Conservation (phyloP, 2,113 vertebrate genomes). For the Lampris megalopsis region DNA sequence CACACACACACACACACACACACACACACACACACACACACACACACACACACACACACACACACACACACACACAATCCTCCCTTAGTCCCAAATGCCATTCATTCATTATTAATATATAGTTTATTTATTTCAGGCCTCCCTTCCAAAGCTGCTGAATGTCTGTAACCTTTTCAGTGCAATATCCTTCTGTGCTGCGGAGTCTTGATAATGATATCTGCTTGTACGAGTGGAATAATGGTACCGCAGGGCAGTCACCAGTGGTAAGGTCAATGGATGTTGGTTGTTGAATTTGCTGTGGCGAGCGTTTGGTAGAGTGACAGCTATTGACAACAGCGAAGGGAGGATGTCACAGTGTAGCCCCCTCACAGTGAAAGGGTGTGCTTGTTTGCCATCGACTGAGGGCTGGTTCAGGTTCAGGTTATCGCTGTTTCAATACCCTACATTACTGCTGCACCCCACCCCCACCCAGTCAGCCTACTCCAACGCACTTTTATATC, state of each 20-base stretch:
- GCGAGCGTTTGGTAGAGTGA: constrained; percentile 73
- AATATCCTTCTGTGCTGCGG: constrained; percentile 57
- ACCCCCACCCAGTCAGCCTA: constrained; percentile 21
- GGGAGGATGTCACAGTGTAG: constrained; percentile 32
- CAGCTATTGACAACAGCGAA: constrained; percentile 70
- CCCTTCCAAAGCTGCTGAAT: constrained; percentile 38
- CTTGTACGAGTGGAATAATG: background rate
- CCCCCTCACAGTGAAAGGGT: constrained; percentile 49
- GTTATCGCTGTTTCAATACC: constrained; percentile 74
- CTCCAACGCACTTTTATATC: constrained; percentile 56
- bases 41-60: constrained; percentile 35
- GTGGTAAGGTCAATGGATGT: constrained; percentile 70
- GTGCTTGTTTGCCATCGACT: constrained; percentile 69
- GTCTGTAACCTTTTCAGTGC: constrained; percentile 69
- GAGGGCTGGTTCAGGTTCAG: constrained; percentile 68
- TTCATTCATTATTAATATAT: constrained; percentile 80
- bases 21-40: constrained; percentile 24
- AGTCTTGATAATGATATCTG: constrained; percentile 66
- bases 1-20: constrained; percentile 7
- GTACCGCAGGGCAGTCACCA: constrained; percentile 52
- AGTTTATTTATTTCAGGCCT: constrained; percentile 70
- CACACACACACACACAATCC: constrained; percentile 26
- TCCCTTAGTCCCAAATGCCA: constrained; percentile 77
- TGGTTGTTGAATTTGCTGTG: constrained; percentile 62
- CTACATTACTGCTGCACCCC: constrained; percentile 67